Base-by-base conservation (phyloP, 2,888 invertebrate species). In the Drosophila picticornis region DNA sequence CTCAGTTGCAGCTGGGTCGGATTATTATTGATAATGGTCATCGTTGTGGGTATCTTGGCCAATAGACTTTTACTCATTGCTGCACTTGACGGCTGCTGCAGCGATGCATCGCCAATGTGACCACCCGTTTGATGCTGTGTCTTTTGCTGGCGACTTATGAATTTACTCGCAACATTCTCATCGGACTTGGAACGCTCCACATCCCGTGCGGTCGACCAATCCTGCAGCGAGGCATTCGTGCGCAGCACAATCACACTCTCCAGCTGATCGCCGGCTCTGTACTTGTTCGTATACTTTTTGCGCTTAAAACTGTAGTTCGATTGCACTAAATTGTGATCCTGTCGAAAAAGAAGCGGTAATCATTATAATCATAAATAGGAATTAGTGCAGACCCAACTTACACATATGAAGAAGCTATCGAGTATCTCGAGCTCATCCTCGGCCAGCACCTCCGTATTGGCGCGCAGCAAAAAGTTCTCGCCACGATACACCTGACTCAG, bases 321-420 rank as follows among this genome's bases (percentile, higher is more conserved):
- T 84, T 93, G 93, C 76, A 91, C 92, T 81, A 93, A 81, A 76
- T 93, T 93, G 80, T 93, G 93, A 90, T 93, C 93, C 93, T 93
- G 63, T 38, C 48, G 36, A 51, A 27, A 19, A 7, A 16, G 10
- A 22, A 57, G 4, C 1, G 4, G 7, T 1, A 16, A 13, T 10
- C 1, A 13, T 7, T 32, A 25, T 13, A 25, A 38, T 38, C n/a
- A n/a, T n/a, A 10, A 31, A 27, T 13, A 13, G 32, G 2, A 11
- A 4, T 16, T 25, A 5, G 22, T 13, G 9, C 5, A 9, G 3
- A 4, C 10, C 0, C 4, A 19, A 91, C 93, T 92, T 92, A 93
- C 93, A 90, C 93, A 93, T 78, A 93, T 92, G 71, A 93, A 93
- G 85, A 92, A 93, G 34, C 92, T 93, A 66, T 93, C 93, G 71